Base-by-base conservation (phyloP, 2,888 invertebrate species). In the Drosophila villosipedis region DNA sequence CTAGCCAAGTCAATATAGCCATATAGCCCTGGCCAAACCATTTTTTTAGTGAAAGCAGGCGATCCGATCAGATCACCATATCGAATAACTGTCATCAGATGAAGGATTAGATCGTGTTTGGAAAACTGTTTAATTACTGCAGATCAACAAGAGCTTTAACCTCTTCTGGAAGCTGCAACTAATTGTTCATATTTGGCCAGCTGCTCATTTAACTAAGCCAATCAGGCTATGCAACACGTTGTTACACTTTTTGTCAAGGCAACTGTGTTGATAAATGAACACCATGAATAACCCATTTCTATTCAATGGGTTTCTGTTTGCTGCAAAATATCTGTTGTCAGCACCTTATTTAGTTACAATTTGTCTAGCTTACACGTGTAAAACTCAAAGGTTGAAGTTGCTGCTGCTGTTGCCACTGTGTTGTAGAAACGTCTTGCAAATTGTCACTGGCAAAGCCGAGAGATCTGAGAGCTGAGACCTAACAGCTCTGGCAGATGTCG, bases 401-500 rank as follows among this genome's bases (percentile, higher is more conserved):
- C 47, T 16, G 16, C 16, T 16, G 9, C 25, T 25, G 47, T 16
- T 47, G 47, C 47, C 47, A 16, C 22, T 5, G 41, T 37, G 16
- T 37, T 37, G 6, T 6, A n/a, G 39, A 19, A n/a, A 19, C 39
- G 41, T 47, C 7, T 61, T 64, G 80, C 76, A 76, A 77, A 71
- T 67, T 76, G 76, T 71, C 58, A 49, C 54, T 22, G 61, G 58
- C 55, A 62, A 68, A 60, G 70, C 35, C 4, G 35, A 5, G 14
- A 35, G 33, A 35, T 4, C 68, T 79, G 84, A 82, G 76, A 22
- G 22, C 14, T 7, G 22, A 43, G 43, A 5, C n/a, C 22, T 22
- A 7, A 4, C 22, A 22, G 22, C 22, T 22, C 22, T 14, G 22
- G 1, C n/a, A 10, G 33, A 30, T 35, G 72, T 43, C 57, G n/a